Conservation (phyloP, 2,113 vertebrate species). For the Catagonus wagneri region DNA sequence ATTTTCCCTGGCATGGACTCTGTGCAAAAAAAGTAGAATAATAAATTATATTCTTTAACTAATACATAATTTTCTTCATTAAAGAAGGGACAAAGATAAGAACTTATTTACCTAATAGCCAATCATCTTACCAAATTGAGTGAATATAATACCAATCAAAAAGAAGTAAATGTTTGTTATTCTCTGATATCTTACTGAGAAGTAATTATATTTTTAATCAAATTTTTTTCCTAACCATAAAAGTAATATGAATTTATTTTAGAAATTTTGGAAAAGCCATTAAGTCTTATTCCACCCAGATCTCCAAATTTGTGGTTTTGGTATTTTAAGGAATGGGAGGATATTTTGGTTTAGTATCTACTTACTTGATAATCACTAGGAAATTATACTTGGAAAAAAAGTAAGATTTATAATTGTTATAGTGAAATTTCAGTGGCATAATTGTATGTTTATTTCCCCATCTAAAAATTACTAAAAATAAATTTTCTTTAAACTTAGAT, state of each 20-base stretch:
- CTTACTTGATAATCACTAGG: neutral
- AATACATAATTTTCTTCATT: constrained; percentile 43
- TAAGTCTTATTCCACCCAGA: neutral
- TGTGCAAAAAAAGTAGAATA: constrained; percentile 7
- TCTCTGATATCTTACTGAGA: neutral
- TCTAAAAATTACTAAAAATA: constrained; percentile 28
- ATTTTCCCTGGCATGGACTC: neutral
- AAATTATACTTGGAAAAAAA: neutral
- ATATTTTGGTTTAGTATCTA: neutral
- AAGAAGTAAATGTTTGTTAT: neutral
- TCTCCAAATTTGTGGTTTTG: neutral
- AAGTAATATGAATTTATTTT: neutral
- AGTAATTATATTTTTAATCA: constrained; percentile 33
- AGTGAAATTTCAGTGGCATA: constrained; percentile 11
- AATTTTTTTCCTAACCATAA: neutral
- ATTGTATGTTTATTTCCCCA: neutral
- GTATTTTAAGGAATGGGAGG: neutral
- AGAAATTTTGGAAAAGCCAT: constrained; percentile 30
- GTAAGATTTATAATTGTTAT: constrained; percentile 32
- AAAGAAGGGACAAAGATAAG: neutral
- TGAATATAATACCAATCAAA: neutral
- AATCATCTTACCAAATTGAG: neutral
- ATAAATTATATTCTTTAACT: neutral
- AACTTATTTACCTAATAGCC: neutral
- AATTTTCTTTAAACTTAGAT: neutral